These are phyloP conservation scores for Caenorhabditis angaria DNA, from an alignment of 2,888 invertebrate species.

Conservation along the genomic window DNA sequence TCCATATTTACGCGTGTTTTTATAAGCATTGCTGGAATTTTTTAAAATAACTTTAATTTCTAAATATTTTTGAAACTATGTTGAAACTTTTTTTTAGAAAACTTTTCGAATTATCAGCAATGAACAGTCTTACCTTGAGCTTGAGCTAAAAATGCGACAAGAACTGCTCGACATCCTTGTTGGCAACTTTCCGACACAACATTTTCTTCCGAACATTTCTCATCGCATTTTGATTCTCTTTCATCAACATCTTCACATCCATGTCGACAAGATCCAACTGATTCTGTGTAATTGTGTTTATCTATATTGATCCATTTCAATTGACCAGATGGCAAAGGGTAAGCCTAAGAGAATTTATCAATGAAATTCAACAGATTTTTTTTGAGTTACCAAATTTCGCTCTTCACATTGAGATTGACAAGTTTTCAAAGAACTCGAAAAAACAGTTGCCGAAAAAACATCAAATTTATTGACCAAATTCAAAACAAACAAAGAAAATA, in stretches of 20 bases:
- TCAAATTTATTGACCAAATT: neutral
- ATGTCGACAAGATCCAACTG: conserved; percentile 59
- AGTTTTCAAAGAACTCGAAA: conserved; percentile 59
- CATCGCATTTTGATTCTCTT: conserved; percentile 56
- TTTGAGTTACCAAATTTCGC: conserved; percentile 55
- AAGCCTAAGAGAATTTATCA: conserved; percentile 48
- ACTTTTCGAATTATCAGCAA: too few relatives aligned
- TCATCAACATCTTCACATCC: conserved; percentile 68
- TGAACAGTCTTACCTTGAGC: conserved; percentile 53
- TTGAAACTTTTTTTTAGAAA: too few relatives aligned
- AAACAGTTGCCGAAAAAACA: conserved; percentile 50
- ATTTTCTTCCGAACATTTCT: conserved; percentile 48
- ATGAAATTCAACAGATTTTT: neutral
- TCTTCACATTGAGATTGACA: conserved; percentile 66
- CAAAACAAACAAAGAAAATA: neutral
- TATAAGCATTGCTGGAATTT: conserved; percentile 14
- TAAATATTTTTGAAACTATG: too few relatives aligned
- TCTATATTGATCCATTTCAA: conserved; percentile 52
- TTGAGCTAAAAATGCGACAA: conserved; percentile 63
- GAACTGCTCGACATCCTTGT: conserved; percentile 66
- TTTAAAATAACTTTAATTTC: too few relatives aligned
- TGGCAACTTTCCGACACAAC: conserved; percentile 43
- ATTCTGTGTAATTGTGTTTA: conserved; percentile 50
- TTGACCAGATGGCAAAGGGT: conserved; percentile 55
- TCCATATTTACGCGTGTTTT: conserved; percentile 33